Percentiles rank a stretch among this genome's conserved stretches.
Conservation (phyloP, 2,797 vertebrate species). For the Chloroceryle inda region DNA sequence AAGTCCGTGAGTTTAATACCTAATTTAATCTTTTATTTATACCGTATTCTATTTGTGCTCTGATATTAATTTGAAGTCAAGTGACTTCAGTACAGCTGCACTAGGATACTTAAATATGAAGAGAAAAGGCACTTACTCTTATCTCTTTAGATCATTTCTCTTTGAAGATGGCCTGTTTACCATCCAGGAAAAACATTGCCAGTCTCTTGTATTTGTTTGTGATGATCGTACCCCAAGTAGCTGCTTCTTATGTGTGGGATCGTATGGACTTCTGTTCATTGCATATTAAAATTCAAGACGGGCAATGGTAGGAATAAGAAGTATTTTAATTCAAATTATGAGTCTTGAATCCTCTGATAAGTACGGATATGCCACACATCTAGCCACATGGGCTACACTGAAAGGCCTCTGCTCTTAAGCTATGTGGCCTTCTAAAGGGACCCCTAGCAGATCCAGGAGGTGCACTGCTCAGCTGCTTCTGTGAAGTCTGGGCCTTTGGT, state of each 20-base stretch:
- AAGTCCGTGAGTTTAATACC: not conserved
- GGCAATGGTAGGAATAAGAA: not conserved
- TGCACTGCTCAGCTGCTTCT: not conserved
- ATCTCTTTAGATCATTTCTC: not conserved
- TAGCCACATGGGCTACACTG: not conserved
- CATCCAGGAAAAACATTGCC: not conserved
- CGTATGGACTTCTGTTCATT: not conserved
- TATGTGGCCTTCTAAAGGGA: not conserved
- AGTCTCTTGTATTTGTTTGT: not conserved
- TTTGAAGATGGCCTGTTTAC: not conserved
- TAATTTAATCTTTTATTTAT: not conserved
- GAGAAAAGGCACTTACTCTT: not conserved
- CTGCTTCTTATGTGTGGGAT: accelerated
- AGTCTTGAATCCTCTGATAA: not conserved
- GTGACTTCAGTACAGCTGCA: not conserved
- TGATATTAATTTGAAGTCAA: not conserved
- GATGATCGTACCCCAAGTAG: not conserved
- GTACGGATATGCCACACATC: not conserved
- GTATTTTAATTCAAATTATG: not conserved
- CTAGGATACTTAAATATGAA: not conserved
- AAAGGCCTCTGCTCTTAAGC: not conserved
- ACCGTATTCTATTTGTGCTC: not conserved
- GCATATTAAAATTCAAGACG: not conserved
- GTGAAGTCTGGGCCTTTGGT: not conserved
- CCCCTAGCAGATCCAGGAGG: not conserved